Evolutionary conservation across 1,140 invertebrate genomes (phyloP).

Genomic region (Papilio polytes): DNA sequence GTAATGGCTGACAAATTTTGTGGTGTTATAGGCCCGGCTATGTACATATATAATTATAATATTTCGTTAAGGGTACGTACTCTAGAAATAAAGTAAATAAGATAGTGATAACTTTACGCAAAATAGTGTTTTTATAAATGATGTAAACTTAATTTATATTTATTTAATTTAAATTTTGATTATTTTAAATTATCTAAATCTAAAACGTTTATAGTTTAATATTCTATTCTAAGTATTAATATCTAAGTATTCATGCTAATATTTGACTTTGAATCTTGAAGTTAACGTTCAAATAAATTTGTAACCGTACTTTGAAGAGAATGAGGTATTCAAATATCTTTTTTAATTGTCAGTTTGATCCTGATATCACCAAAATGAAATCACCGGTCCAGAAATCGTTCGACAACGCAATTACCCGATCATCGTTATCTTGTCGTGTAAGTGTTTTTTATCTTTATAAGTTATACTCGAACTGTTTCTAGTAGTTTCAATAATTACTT

Average conservation of each 20-base stretch:
- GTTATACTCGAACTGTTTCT: background rate
- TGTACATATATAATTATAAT: background rate
- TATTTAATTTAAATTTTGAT: too few relatives aligned
- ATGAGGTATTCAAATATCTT: background rate
- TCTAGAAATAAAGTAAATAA: too few relatives aligned
- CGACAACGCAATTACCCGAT: conserved; percentile 4
- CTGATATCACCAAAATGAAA: background rate
- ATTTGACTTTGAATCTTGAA: too few relatives aligned
- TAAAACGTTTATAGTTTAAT: too few relatives aligned
- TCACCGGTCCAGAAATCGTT: conserved; percentile 29
- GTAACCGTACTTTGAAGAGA: background rate
- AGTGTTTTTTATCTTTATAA: conserved; percentile 37
- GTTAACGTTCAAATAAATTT: too few relatives aligned
- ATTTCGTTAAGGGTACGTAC: background rate
- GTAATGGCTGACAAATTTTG: background rate
- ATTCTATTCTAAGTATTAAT: too few relatives aligned
- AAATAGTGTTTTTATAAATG: too few relatives aligned
- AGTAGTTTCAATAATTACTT: too few relatives aligned
- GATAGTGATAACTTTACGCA: too few relatives aligned
- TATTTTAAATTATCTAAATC: too few relatives aligned
- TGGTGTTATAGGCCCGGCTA: background rate
- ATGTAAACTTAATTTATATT: too few relatives aligned
- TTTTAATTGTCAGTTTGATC: conserved; percentile 43
- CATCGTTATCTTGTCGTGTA: conserved; percentile 1
- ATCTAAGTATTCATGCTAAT: too few relatives aligned